phyloP scores from a whole-genome alignment of 92 coral and sea anemone species.

The Epizoanthus stellaris region DNA sequence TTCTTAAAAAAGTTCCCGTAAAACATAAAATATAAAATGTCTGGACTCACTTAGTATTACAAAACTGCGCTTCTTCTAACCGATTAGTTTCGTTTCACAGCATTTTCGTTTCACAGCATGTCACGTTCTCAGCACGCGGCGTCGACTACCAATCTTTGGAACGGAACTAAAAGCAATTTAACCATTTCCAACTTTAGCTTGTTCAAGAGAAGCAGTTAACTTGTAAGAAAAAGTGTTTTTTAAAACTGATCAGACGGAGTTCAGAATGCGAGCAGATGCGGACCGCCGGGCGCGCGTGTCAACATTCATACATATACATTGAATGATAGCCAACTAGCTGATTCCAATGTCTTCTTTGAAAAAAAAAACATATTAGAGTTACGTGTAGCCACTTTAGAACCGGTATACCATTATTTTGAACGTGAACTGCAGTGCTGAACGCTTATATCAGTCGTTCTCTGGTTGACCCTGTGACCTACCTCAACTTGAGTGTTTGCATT shows the following conservation, averaged over 20 bases:
- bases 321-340: slow-evolving; percentile 36
- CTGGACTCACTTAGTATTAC: too few relatives aligned
- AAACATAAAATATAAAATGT: too few relatives aligned
- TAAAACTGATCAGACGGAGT: slow-evolving; percentile 18
- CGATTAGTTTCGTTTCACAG: too few relatives aligned
- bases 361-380: slow-evolving; percentile 9
- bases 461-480: slow-evolving; percentile 32
- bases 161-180: slow-evolving; percentile 15
- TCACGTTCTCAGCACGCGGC: slow-evolving; percentile 34
- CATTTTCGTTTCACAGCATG: background rate
- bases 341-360: slow-evolving; percentile 28
- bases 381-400: slow-evolving; percentile 31
- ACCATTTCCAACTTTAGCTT: slow-evolving; percentile 25
- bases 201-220: slow-evolving; percentile 28
- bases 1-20: too few relatives aligned
- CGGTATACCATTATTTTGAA: slow-evolving; percentile 29
- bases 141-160: slow-evolving; percentile 40
- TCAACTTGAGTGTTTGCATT: slow-evolving; percentile 32
- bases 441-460: slow-evolving; percentile 25
- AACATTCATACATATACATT: slow-evolving; percentile 26
- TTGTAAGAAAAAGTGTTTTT: slow-evolving; percentile 25
- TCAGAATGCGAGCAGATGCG: slow-evolving; percentile 20
- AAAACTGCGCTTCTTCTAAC: too few relatives aligned
- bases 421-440: slow-evolving; percentile 26
- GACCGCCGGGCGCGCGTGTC: slow-evolving; percentile 22